These are phyloP conservation scores for Thecophora atra DNA, from an alignment of 2,888 invertebrate genomes.

Conservation along the genomic window DNA sequence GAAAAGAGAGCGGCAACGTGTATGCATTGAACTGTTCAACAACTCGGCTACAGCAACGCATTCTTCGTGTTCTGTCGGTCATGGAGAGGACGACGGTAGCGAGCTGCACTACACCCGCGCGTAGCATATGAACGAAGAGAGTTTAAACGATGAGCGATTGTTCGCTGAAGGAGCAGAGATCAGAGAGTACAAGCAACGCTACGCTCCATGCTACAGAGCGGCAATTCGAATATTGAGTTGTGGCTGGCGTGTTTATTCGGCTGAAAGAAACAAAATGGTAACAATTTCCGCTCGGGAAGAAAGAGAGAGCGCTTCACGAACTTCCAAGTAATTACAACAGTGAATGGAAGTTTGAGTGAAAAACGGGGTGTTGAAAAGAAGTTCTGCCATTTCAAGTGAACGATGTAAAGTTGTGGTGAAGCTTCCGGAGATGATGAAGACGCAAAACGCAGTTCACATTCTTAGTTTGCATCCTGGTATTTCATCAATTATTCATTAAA, in stretches of 20 bases:
- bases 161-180: not conserved
- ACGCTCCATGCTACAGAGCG: not conserved
- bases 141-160: not conserved
- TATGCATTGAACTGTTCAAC: too few relatives aligned
- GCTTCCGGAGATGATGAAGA: not conserved
- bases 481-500: not conserved
- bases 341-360: conserved; percentile 9
- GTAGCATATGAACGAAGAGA: not conserved
- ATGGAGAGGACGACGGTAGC: too few relatives aligned
- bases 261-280: not conserved
- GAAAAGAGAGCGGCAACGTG: not conserved
- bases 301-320: not conserved
- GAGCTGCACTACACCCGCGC: too few relatives aligned
- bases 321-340: not conserved
- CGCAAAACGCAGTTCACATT: not conserved
- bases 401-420: not conserved
- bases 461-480: not conserved
- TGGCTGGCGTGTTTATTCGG: conserved; percentile 15
- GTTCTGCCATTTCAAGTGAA: conserved; percentile 22
- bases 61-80: too few relatives aligned
- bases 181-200: too few relatives aligned
- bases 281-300: not conserved
- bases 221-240: conserved; percentile 35
- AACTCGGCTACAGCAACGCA: too few relatives aligned
- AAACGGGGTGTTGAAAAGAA: conserved; percentile 23